Conservation (phyloP, 1,140 invertebrate species). For the Diabrotica virgifera region DNA sequence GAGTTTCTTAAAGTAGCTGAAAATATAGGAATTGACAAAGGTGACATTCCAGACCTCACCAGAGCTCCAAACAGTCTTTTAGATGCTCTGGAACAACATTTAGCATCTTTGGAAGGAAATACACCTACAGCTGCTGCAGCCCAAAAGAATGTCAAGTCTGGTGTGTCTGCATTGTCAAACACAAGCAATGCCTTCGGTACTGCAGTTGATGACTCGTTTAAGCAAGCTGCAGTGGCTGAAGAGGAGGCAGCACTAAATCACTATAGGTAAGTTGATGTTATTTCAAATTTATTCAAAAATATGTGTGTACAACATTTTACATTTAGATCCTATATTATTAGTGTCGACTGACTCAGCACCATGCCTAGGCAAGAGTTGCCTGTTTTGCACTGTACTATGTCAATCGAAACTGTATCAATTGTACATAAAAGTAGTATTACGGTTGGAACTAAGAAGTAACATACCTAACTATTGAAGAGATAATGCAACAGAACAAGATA, state of each 20-base stretch:
- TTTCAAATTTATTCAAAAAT: too few species aligned
- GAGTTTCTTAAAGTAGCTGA: conserved; percentile 97
- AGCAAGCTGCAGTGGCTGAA: conserved; percentile 87
- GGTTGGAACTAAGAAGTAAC: too few species aligned
- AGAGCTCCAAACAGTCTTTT: conserved; percentile 98
- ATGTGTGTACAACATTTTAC: too few species aligned
- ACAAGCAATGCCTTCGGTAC: conserved; percentile 84
- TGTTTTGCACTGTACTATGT: too few species aligned
- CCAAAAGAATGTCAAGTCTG: conserved; percentile 84
- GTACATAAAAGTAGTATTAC: too few species aligned
- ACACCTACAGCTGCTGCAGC: conserved; percentile 80
- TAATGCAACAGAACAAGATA: too few species aligned
- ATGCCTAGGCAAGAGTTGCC: too few species aligned
- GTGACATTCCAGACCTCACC: conserved; percentile 97
- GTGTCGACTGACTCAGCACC: too few species aligned
- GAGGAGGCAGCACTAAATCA: conserved; percentile 93
- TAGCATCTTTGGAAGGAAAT: conserved; percentile 89
- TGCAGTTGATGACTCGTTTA: conserved; percentile 80
- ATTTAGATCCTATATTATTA: too few species aligned
- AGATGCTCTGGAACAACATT: conserved; percentile 96
- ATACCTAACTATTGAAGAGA: too few species aligned
- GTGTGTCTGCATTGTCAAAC: conserved; percentile 84
- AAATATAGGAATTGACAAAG: conserved; percentile 98
- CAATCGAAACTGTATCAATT: too few species aligned
- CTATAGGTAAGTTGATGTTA: conserved; percentile 57